Percentiles rank a stretch among this genome's conserved stretches.
Evolutionary conservation across 2,888 invertebrate genomes (phyloP).

Genomic region (Xanthia togata): DNA sequence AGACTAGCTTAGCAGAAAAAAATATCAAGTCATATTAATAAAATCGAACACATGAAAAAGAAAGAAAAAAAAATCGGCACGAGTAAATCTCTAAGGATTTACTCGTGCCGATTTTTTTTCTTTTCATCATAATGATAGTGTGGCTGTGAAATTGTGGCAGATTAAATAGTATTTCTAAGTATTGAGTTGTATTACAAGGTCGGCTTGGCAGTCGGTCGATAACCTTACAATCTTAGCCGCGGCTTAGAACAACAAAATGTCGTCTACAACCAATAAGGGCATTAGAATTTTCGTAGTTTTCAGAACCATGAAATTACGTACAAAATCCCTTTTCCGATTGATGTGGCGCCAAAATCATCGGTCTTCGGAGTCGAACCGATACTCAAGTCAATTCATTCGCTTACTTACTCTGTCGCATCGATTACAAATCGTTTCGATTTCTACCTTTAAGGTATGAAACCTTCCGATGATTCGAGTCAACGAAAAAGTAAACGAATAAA

Average conservation of each 20-base stretch:
- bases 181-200: conserved; percentile 54
- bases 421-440: conserved; percentile 14
- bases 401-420: neutral
- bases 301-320: neutral
- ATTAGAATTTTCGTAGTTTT: conserved; percentile 6
- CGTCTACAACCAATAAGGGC: neutral
- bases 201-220: conserved; percentile 50
- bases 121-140: neutral
- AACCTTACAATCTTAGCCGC: conserved; percentile 38
- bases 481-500: neutral
- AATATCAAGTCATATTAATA: neutral
- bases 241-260: conserved; percentile 31
- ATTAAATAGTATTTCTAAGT: conserved; percentile 52
- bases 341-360: neutral
- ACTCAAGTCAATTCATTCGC: neutral
- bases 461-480: neutral
- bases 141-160: conserved; percentile 50
- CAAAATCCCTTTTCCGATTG: neutral
- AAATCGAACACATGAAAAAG: neutral
- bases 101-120: neutral
- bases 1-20: too few species aligned
- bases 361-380: neutral
- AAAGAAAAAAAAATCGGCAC: too few species aligned
- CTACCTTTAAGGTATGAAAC: conserved; percentile 7
- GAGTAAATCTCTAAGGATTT: too few species aligned